phyloP scores from a whole-genome alignment of 1,140 invertebrate species.

The Palaemon carinicauda region DNA sequence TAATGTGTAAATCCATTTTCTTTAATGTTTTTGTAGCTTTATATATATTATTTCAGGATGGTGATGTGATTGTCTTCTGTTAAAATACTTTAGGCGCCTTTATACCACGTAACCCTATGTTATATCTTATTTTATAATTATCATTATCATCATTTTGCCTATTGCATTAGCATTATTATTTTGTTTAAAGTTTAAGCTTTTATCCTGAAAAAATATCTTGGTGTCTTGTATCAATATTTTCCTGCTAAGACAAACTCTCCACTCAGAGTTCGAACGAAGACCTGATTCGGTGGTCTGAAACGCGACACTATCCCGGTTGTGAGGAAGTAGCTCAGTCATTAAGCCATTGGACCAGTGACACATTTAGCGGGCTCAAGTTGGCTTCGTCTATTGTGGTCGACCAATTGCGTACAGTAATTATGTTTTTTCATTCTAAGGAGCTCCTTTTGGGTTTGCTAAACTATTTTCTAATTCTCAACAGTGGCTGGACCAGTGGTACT shows the following conservation, averaged over 20 bases:
- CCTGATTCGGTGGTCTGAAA: conserved; percentile 23
- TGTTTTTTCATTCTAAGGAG: neutral
- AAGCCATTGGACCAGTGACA: conserved; percentile 12
- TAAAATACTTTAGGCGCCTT: no score
- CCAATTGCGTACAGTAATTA: conserved; percentile 15
- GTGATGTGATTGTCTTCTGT: no score
- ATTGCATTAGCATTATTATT: no score
- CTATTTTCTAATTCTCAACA: neutral
- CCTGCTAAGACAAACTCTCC: neutral
- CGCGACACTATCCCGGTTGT: neutral
- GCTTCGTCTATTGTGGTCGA: conserved; percentile 6
- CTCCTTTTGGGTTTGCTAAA: neutral
- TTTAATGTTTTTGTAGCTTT: no score
- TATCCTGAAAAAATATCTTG: no score
- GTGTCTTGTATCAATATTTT: no score
- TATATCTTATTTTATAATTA: no score
- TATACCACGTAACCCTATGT: no score
- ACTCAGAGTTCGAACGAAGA: conserved; percentile 14
- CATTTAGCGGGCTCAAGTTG: conserved; percentile 7
- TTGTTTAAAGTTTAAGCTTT: no score
- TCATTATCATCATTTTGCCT: no score
- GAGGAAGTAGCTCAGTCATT: conserved; percentile 16
- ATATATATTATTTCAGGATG: no score
- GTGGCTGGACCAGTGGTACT: neutral
- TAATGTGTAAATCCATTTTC: no score